Conservation (phyloP, 2,888 invertebrate genomes). For the Bhutanitis thaidina region DNA sequence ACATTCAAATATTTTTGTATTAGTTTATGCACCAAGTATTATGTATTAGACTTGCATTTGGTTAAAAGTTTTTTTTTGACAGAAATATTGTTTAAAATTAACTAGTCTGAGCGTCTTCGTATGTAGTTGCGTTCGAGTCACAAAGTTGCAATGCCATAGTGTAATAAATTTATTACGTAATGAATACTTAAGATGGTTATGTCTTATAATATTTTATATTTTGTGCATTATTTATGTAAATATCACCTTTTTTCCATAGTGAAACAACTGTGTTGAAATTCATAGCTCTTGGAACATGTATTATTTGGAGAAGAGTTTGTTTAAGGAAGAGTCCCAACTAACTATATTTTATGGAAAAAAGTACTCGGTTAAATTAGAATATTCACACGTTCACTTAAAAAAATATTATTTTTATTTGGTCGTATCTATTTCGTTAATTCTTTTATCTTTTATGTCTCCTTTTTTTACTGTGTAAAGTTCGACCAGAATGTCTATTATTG, state of each 20-base stretch:
- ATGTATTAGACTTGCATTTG: not conserved
- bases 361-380: no score
- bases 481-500: no score
- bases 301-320: not conserved
- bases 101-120: slow-evolving; percentile 20
- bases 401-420: no score
- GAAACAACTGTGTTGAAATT: slow-evolving; percentile 4
- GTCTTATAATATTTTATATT: slow-evolving; percentile 59
- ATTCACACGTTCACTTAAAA: no score
- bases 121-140: slow-evolving; percentile 61
- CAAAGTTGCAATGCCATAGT: slow-evolving; percentile 75
- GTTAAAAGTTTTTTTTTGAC: not conserved
- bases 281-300: slow-evolving; percentile 8
- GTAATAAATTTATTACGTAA: slow-evolving; percentile 53
- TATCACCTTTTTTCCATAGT: slow-evolving; percentile 46
- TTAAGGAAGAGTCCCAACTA: no score
- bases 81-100: slow-evolving; percentile 20
- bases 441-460: no score
- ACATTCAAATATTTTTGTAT: no score
- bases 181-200: slow-evolving; percentile 59
- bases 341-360: no score
- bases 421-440: no score
- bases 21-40: not conserved
- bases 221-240: slow-evolving; percentile 66
- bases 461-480: no score